Conservation (phyloP, 2,113 vertebrate genomes). For the Pantherophis guttatus region DNA sequence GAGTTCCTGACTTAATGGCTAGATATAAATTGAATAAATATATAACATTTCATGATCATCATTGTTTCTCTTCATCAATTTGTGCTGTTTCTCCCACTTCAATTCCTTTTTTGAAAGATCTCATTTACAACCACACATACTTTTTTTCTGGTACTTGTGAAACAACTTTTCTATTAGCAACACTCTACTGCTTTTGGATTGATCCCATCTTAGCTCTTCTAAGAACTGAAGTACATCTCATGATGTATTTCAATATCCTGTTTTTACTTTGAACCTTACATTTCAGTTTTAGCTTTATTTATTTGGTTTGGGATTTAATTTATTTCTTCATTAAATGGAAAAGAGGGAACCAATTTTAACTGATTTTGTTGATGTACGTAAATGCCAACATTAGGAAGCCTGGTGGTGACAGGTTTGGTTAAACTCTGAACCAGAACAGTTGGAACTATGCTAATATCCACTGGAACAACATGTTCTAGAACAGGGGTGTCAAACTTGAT, state of each 20-base stretch:
- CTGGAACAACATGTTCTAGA: constrained; percentile 8
- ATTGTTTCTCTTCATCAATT: constrained; percentile 31
- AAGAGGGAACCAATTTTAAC: not conserved
- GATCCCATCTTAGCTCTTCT: constrained; percentile 33
- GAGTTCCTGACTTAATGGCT: not conserved
- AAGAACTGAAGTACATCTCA: constrained; percentile 31
- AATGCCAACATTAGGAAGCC: constrained; percentile 36
- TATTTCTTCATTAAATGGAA: not conserved
- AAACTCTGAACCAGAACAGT: not conserved
- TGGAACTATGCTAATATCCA: constrained; percentile 1
- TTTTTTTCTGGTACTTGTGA: constrained; percentile 35
- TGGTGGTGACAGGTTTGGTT: not conserved
- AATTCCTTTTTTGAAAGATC: constrained; percentile 38
- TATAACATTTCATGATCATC: constrained; percentile 9
- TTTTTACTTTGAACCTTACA: not conserved
- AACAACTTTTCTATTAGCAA: constrained; percentile 37
- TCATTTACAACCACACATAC: constrained; percentile 32
- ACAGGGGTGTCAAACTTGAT: too few species aligned
- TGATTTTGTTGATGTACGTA: constrained; percentile 2
- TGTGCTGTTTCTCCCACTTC: not conserved
- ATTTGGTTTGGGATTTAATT: constrained; percentile 32
- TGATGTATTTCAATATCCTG: not conserved
- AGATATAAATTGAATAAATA: not conserved
- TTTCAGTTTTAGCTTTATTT: not conserved
- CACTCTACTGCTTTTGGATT: constrained; percentile 36